Evolutionary conservation across 2,888 invertebrate genomes (phyloP).

Genomic region (Nemoura dubitans): DNA sequence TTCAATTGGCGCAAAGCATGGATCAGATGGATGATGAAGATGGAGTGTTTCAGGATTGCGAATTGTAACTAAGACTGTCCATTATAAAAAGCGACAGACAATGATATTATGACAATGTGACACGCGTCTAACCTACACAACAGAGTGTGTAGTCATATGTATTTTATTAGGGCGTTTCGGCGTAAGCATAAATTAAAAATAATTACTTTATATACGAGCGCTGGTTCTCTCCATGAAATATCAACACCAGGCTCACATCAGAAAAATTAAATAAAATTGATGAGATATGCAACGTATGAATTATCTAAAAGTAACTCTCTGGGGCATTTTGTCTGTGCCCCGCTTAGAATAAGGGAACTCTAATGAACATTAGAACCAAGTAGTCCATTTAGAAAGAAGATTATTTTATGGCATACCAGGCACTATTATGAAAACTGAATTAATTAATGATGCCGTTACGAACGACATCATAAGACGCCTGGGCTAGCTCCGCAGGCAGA

Average conservation of each 20-base stretch:
- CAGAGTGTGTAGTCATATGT: neutral
- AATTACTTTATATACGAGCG: neutral
- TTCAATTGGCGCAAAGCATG: too few relatives aligned
- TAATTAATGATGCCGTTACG: neutral
- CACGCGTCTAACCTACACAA: neutral
- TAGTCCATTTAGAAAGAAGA: neutral
- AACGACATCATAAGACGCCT: neutral
- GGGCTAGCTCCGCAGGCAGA: neutral
- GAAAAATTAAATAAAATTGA: neutral
- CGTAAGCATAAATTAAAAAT: constrained; percentile 12
- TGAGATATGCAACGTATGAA: neutral
- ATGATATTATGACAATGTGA: neutral
- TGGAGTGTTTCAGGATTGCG: too few relatives aligned
- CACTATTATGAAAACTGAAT: neutral
- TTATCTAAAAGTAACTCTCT: neutral
- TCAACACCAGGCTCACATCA: neutral
- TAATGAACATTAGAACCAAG: neutral
- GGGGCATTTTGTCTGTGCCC: neutral
- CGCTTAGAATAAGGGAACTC: neutral
- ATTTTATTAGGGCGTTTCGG: neutral
- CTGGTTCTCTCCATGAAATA: neutral
- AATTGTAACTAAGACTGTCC: neutral
- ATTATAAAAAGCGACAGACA: neutral
- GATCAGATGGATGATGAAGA: too few relatives aligned
- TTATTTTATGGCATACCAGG: neutral